Conservation (phyloP, 2,113 vertebrate species). For the Scartelaos histophorus region DNA sequence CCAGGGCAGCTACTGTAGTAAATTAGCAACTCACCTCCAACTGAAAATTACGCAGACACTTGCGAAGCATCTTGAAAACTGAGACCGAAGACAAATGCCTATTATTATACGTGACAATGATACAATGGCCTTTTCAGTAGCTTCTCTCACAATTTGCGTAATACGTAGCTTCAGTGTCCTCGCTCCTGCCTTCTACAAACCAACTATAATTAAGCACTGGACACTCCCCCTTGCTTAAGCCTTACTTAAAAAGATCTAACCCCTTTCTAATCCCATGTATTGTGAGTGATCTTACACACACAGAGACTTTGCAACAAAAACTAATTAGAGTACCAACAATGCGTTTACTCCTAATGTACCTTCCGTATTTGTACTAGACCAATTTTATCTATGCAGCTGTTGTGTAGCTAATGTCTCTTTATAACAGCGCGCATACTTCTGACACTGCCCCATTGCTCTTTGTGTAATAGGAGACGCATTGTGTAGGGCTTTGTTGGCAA, state of each 20-base stretch:
- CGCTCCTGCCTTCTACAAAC: no score
- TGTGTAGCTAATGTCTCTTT: constrained; percentile 44
- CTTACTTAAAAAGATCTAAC: neutral
- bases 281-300: neutral
- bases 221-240: neutral
- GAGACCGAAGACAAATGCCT: no score
- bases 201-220: neutral
- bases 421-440: constrained; percentile 29
- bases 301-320: neutral
- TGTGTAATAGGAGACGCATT: constrained; percentile 55
- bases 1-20: neutral
- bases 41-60: neutral
- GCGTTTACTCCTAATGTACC: neutral
- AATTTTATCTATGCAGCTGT: constrained; percentile 27
- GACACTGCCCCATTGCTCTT: constrained; percentile 51
- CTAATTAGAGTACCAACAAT: neutral
- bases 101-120: no score
- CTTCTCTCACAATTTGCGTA: no score
- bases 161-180: no score
- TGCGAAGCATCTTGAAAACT: no score
- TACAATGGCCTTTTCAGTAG: no score
- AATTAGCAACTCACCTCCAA: neutral
- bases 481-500: constrained; percentile 44
- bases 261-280: neutral
- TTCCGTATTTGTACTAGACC: neutral